Conservation (phyloP, 2,888 invertebrate genomes). For the Meta bourneti region DNA sequence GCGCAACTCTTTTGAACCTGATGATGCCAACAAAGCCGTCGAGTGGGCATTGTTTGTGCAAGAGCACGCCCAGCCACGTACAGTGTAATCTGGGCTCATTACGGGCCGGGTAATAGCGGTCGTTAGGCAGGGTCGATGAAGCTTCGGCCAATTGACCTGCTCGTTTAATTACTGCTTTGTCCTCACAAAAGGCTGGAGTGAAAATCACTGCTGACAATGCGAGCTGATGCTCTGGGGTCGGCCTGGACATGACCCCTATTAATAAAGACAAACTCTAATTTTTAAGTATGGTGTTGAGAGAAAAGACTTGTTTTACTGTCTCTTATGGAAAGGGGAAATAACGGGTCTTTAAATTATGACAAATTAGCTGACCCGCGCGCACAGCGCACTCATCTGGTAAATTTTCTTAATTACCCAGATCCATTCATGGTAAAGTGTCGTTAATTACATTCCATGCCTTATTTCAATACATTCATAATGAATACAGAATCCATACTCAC, state of each 20-base stretch:
- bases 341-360: too few relatives aligned
- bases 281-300: too few relatives aligned
- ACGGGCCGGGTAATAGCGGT: conserved; percentile 40
- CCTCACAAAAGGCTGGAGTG: background rate
- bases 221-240: background rate
- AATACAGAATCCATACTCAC: too few relatives aligned
- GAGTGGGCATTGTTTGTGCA: conserved; percentile 58
- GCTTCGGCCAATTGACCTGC: conserved; percentile 54
- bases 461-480: too few relatives aligned
- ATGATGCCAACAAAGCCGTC: conserved; percentile 42
- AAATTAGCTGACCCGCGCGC: too few relatives aligned
- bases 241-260: conserved; percentile 19
- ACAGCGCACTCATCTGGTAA: too few relatives aligned
- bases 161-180: conserved; percentile 52
- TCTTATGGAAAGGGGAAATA: too few relatives aligned
- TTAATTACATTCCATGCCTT: too few relatives aligned
- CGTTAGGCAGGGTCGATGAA: conserved; percentile 45
- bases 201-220: background rate
- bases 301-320: too few relatives aligned
- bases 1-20: conserved; percentile 11
- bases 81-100: conserved; percentile 64
- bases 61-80: conserved; percentile 48
- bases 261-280: background rate
- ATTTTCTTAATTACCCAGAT: too few relatives aligned
- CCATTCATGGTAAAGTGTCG: too few relatives aligned